phyloP scores from a whole-genome alignment of 2,797 vertebrate genomes.

The Peromyscus nudipes region DNA sequence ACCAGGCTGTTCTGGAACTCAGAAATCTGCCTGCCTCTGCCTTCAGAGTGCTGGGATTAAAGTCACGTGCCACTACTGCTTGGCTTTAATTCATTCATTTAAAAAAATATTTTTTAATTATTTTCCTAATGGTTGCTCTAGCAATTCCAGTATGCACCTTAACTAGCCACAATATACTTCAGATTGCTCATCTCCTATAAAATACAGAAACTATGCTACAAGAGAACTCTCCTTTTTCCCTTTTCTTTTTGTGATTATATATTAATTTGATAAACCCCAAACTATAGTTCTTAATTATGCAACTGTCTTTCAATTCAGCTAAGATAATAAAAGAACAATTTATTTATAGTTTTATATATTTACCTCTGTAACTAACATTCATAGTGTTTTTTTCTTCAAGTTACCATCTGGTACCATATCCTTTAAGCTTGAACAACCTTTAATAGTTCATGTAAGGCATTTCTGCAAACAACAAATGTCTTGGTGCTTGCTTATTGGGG shows the following conservation, averaged over 20 bases:
- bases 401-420: conserved; percentile 48
- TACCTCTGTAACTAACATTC: conserved; percentile 48
- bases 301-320: conserved; percentile 52
- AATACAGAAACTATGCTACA: background rate
- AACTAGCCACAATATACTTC: background rate
- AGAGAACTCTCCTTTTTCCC: background rate
- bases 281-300: conserved; percentile 13
- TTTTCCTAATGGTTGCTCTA: background rate
- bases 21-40: background rate
- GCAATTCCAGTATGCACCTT: background rate
- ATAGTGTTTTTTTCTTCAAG: background rate
- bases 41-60: background rate
- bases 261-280: conserved; percentile 38
- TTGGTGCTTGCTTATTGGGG: background rate
- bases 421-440: background rate
- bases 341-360: conserved; percentile 54
- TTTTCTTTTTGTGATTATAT: conserved; percentile 13
- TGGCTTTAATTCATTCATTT: background rate
- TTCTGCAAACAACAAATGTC: conserved; percentile 52
- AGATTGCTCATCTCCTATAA: conserved; percentile 9
- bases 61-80: background rate
- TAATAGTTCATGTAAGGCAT: conserved; percentile 31
- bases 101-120: background rate
- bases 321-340: conserved; percentile 42
- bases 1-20: background rate